These are phyloP conservation scores for Tipula lateralis DNA, from an alignment of 2,888 invertebrate species.

Conservation along the genomic window DNA sequence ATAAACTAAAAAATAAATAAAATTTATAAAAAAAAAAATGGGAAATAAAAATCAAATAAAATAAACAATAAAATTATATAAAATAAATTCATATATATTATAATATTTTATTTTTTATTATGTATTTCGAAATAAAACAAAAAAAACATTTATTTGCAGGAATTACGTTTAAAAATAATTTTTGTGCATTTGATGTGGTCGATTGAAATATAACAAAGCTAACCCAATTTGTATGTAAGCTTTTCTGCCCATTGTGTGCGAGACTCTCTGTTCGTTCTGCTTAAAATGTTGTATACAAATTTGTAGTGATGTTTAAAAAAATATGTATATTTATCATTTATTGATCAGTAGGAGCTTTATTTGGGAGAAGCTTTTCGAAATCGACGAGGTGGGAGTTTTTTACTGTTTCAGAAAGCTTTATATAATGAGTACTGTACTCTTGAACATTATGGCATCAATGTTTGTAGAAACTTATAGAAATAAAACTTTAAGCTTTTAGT, in stretches of 20 bases:
- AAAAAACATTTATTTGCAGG: neutral
- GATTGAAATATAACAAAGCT: neutral
- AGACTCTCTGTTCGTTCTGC: neutral
- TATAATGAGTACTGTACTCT: too few species aligned
- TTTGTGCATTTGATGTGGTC: neutral
- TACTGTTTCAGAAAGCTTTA: too few species aligned
- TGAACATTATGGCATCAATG: too few species aligned
- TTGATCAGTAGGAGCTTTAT: too few species aligned
- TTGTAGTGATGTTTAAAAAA: neutral
- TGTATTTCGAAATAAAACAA: neutral
- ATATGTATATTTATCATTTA: neutral
- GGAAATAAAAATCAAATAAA: neutral
- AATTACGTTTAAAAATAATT: neutral
- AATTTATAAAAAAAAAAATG: neutral
- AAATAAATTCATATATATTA: slow-evolving; percentile 1
- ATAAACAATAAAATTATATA: neutral
- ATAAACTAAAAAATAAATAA: neutral
- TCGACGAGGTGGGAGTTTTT: too few species aligned
- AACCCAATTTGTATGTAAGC: neutral
- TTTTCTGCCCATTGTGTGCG: neutral
- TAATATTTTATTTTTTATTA: neutral
- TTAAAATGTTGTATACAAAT: neutral
- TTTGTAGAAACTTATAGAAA: too few species aligned
- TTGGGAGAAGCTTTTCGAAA: too few species aligned
- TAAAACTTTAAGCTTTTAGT: too few species aligned